phyloP scores from a whole-genome alignment of 2,113 vertebrate species.

The Platanista minor region DNA sequence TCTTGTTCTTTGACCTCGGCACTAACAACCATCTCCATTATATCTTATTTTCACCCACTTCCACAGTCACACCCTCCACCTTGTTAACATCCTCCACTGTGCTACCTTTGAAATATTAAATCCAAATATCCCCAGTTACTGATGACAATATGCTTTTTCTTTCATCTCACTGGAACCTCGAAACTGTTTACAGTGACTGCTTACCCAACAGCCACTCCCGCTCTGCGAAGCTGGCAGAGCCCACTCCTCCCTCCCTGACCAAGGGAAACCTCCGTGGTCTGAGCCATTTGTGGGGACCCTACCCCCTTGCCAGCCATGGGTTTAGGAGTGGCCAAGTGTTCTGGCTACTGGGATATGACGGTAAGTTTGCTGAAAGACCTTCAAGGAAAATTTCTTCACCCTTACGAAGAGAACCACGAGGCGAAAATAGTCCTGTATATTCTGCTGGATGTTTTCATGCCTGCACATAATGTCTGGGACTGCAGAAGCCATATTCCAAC shows the following conservation, averaged over 20 bases:
- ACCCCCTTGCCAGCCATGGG: neutral
- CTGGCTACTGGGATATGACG: neutral
- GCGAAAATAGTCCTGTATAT: neutral
- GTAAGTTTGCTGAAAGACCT: neutral
- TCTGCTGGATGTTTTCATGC: neutral
- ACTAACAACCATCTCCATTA: neutral
- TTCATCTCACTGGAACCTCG: neutral
- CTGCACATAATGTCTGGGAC: neutral
- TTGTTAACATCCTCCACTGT: neutral
- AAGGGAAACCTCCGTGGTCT: neutral
- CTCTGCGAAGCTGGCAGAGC: neutral
- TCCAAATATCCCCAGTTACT: neutral
- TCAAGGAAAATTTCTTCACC: conserved; percentile 16
- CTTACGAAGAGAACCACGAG: neutral
- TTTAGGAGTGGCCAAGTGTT: neutral
- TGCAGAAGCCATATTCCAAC: neutral
- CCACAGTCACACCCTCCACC: neutral
- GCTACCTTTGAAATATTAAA: conserved; percentile 11
- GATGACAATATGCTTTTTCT: neutral
- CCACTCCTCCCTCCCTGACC: neutral
- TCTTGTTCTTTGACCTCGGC: neutral
- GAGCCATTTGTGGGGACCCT: neutral
- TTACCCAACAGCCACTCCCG: neutral
- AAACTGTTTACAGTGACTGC: neutral
- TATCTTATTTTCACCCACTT: neutral